Evolutionary conservation across 2,797 vertebrate genomes (phyloP), one percentile per base, ranked within the genome.

Genomic region (Coregonus suidteri): DNA sequence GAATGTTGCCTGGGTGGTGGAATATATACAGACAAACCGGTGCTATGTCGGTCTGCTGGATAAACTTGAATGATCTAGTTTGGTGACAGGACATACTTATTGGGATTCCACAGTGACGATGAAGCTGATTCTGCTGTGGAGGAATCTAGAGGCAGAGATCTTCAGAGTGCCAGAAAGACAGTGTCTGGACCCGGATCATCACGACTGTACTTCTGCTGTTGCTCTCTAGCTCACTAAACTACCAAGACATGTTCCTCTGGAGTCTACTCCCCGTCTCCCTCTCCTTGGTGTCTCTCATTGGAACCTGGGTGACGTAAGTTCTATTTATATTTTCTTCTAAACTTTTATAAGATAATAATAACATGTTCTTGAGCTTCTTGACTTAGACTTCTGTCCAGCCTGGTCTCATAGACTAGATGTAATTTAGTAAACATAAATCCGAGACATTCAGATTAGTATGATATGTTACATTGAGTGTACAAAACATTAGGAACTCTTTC

Each of bases 301-400:
- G 95, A 71, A 94, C 94, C n/a, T 95, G 95, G 95, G 77, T 75
- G 59, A 88, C 95, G 95, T 95, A 92, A 95, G 95, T 94, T 74
- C 62, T 7, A 54, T 20, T 73, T 30, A 9, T 34, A 34, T 14
- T 37, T 34, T 35, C 16, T 68, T 15, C 16, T 11, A 16, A 68
- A 18, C 2, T 37, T 37, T 34, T 18, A 68, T 16, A 30, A 47
- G 41, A 47, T 47, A 47, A 47, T 47, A 13, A 47, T 13, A 47
- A 47, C 41, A 47, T 47, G 41, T 47, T 47, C 41, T 47, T 47
- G 41, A 47, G 41, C 9, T 47, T 47, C 11, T 47, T 47, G 9
- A 47, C 11, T 11, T 47, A 11, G 41, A 47, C 9, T 47, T 47
- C 41, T 47, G 9, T 47, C 3, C 9, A 47, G 41, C 41, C 9